Evolutionary conservation across 2,888 invertebrate genomes (phyloP).

Genomic region (Merodon equestris): DNA sequence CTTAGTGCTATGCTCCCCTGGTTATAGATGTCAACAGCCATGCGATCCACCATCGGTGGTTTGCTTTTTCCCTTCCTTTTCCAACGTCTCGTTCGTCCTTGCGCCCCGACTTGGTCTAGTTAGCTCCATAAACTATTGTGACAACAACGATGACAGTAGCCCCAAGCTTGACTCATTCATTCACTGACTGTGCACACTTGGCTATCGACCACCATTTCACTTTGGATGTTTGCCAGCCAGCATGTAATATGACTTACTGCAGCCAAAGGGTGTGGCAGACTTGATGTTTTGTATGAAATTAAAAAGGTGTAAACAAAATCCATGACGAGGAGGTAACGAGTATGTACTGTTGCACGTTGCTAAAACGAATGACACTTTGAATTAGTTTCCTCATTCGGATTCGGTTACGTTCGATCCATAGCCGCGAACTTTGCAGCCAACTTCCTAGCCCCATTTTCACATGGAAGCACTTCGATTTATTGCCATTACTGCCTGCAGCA

Average conservation of each 20-base stretch:
- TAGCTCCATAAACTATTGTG: constrained; percentile 34
- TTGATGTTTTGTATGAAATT: constrained; percentile 34
- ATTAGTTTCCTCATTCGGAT: constrained; percentile 49
- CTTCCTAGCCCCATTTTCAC: constrained; percentile 35
- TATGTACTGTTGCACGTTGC: not conserved
- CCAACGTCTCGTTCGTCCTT: constrained; percentile 4
- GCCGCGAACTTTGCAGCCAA: constrained; percentile 8
- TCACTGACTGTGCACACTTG: too few species aligned
- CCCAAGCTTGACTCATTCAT: constrained; percentile 8
- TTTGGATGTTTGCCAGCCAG: constrained; percentile 12
- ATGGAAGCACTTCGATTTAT: constrained; percentile 12
- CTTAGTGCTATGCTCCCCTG: constrained; percentile 50
- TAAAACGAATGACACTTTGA: too few species aligned
- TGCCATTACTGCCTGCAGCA: not conserved
- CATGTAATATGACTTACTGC: constrained; percentile 32
- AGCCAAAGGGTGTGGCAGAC: constrained; percentile 45
- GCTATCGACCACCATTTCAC: constrained; percentile 28
- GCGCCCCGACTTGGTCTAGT: constrained; percentile 46
- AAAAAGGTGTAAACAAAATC: constrained; percentile 49
- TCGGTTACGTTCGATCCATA: constrained; percentile 28
- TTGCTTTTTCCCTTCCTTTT: not conserved
- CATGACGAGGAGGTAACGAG: constrained; percentile 30
- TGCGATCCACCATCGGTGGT: constrained; percentile 36
- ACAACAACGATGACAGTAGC: constrained; percentile 22
- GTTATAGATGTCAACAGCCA: constrained; percentile 62